Percentiles rank a stretch among this genome's conserved stretches.
phyloP scores from a whole-genome alignment of 2,113 vertebrate genomes.

The Hemibates koningsi region DNA sequence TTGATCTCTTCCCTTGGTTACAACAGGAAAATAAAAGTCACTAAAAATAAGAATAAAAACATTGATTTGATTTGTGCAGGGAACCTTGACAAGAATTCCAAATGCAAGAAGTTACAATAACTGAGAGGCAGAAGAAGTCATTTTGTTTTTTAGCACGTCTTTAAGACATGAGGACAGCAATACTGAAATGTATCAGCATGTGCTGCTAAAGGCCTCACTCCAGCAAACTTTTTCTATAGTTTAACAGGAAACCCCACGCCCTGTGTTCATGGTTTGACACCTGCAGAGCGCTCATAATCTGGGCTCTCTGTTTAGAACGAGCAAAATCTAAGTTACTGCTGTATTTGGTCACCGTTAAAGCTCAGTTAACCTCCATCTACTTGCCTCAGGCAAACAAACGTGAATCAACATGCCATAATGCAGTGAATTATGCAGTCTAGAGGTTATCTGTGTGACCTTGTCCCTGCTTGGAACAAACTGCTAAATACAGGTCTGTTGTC shows the following conservation, averaged over 20 bases:
- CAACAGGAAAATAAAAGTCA: not conserved
- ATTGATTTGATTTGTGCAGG: not conserved
- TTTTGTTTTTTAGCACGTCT: not conserved
- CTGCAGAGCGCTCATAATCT: not conserved
- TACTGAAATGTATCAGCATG: not conserved
- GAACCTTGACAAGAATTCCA: not conserved
- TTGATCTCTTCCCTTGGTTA: not conserved
- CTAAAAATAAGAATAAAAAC: not conserved
- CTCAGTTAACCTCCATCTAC: not conserved
- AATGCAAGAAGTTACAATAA: not conserved
- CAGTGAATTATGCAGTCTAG: not conserved
- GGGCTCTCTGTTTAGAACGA: not conserved
- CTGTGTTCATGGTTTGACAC: not conserved
- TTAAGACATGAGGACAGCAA: not conserved
- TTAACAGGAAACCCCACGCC: conserved; percentile 2
- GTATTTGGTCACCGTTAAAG: not conserved
- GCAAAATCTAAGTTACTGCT: not conserved
- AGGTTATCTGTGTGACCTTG: not conserved
- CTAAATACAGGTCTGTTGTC: not conserved
- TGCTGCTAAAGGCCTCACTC: not conserved
- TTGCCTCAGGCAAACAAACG: not conserved
- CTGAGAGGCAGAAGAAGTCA: not conserved
- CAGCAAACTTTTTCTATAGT: not conserved
- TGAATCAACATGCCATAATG: not conserved
- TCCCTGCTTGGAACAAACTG: not conserved